Base-by-base conservation (phyloP, 2,113 vertebrate species). In the Spheniscus mendiculus region DNA sequence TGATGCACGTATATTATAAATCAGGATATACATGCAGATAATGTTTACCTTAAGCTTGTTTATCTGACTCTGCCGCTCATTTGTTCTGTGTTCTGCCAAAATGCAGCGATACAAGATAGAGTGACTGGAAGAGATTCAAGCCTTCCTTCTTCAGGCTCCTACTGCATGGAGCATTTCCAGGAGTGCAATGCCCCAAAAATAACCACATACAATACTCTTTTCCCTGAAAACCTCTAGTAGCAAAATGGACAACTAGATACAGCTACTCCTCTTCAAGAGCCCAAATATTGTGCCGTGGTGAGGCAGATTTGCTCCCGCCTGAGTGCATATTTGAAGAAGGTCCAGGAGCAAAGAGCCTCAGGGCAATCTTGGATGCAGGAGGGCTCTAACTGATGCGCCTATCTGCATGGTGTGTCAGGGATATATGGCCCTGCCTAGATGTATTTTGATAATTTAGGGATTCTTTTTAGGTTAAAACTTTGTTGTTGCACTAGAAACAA, bases 31-130 rank as follows among this genome's bases (percentile, higher is more conserved):
- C 69, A 95, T 95, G 90, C 81, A 92, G 95, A 97, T 97, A 65
- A 91, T 98, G 98, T 98, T 98, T 98, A 98, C 96, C 96, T 97
- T 72, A 72, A 82, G 91, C 70, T 97, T 98, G 98, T 98, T 98
- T 98, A 97, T 97, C 97, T 95, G 91, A 63, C 93, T 89, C 67
- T 88, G 93, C 94, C 40, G 26, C 96, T 97, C 93, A 56, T 96
- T 89, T 86, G 66, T 91, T 49, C 93, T 47, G 61, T 70, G 76
- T 36, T 95, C 96, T 97, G 95, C 97, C 96, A 96, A 95, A 91
- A 96, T 29, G 21, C 67, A 83, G 73, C 2, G 29, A 91, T 77
- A 87, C 94, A 26, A 82, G 90, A 95, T 97, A 93, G 92, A 83
- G 91, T 0, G 7, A 76, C 90, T 98, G 98, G 97, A 97, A 97